Conservation (phyloP, 2,797 vertebrate species). For the Apodemus agrarius region DNA sequence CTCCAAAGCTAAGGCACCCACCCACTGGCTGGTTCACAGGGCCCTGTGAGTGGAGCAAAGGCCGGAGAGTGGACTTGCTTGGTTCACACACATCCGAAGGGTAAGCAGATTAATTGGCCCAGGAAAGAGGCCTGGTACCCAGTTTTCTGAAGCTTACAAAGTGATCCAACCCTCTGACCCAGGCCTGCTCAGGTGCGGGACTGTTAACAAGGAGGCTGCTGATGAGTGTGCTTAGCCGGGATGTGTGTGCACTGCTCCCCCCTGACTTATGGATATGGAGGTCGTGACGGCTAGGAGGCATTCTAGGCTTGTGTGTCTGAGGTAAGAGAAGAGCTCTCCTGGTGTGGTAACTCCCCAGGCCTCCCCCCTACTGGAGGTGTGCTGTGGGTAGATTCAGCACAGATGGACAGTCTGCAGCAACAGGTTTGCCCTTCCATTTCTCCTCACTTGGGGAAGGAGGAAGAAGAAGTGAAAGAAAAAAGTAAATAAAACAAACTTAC, state of each 20-base stretch:
- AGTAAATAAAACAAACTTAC: constrained; percentile 90
- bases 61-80: constrained; percentile 72
- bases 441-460: constrained; percentile 82
- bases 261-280: constrained; percentile 68
- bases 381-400: constrained; percentile 55
- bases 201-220: background rate
- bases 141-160: constrained; percentile 38
- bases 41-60: constrained; percentile 43
- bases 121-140: constrained; percentile 1
- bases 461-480: constrained; percentile 81
- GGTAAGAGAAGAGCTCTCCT: constrained; percentile 77
- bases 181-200: constrained; percentile 13
- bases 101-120: background rate
- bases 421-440: constrained; percentile 69
- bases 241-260: constrained; percentile 61
- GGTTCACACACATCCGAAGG: constrained; percentile 43
- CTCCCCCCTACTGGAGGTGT: constrained; percentile 72
- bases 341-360: constrained; percentile 66
- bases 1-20: constrained; percentile 72
- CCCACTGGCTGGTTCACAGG: constrained; percentile 37
- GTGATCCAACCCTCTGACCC: background rate
- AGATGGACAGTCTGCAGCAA: constrained; percentile 65
- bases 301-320: constrained; percentile 72
- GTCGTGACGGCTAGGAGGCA: constrained; percentile 53
- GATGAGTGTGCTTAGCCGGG: background rate